phyloP scores from a whole-genome alignment of 2,797 vertebrate species.

The Cossypha niveicapilla region DNA sequence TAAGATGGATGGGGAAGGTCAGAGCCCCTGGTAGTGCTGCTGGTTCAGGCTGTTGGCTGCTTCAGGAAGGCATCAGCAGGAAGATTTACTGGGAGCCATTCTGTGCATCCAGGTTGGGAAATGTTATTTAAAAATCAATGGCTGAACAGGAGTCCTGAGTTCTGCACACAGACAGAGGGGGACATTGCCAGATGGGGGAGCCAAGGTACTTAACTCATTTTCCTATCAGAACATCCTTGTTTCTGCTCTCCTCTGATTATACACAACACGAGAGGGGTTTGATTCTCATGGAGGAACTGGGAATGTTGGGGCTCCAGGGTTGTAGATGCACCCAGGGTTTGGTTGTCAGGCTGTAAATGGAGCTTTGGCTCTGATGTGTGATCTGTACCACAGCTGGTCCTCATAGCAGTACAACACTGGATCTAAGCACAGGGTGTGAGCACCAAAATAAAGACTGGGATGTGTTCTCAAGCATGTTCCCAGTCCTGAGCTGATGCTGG shows the following conservation, averaged over 20 bases:
- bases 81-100: constrained; percentile 22
- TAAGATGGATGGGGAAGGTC: constrained; percentile 55
- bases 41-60: not conserved
- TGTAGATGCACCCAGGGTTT: fast-evolving
- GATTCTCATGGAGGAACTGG: fast-evolving
- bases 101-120: not conserved
- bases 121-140: constrained; percentile 55
- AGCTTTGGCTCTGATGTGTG: not conserved
- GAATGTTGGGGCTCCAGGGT: fast-evolving
- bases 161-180: not conserved
- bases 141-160: not conserved
- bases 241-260: not conserved
- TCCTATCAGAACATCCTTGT: not conserved
- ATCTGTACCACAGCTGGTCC: not conserved
- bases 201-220: not conserved
- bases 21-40: not conserved
- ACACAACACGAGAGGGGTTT: not conserved
- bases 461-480: fast-evolving
- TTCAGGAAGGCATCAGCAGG: not conserved
- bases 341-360: not conserved
- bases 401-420: fast-evolving
- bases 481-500: not conserved
- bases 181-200: not conserved
- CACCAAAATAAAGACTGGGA: not conserved
- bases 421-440: fast-evolving